These are phyloP conservation scores for Magallana nippona DNA, from an alignment of 2,888 invertebrate species.

Conservation along the genomic window DNA sequence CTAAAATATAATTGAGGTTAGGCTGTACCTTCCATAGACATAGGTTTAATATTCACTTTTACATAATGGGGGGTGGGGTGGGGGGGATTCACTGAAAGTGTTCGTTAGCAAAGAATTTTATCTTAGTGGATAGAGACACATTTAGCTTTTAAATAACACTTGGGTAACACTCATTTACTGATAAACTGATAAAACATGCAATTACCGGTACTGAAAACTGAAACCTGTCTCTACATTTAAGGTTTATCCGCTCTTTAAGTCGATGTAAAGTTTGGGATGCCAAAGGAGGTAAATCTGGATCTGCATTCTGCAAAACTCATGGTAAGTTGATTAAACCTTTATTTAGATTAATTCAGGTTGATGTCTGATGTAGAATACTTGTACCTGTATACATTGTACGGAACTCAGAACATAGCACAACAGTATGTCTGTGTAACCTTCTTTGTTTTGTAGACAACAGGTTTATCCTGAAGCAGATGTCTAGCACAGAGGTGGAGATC, in stretches of 20 bases:
- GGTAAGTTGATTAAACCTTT: slow-evolving; percentile 79
- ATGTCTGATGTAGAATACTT: background rate
- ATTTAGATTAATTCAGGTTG: background rate
- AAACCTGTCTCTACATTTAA: slow-evolving; percentile 56
- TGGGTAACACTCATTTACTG: too few species aligned
- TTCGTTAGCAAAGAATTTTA: too few species aligned
- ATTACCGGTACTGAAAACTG: background rate
- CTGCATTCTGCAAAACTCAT: slow-evolving; percentile 95
- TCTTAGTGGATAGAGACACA: too few species aligned
- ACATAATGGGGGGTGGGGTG: too few species aligned
- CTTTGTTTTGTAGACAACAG: slow-evolving; percentile 86
- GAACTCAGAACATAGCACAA: too few species aligned
- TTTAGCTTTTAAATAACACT: too few species aligned
- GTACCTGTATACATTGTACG: background rate
- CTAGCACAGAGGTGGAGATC: slow-evolving; percentile 92
- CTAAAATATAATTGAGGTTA: too few species aligned
- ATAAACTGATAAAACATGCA: background rate
- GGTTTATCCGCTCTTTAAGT: slow-evolving; percentile 78
- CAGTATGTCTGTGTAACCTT: background rate
- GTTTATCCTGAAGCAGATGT: slow-evolving; percentile 97
- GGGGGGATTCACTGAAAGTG: too few species aligned
- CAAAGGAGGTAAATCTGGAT: slow-evolving; percentile 97
- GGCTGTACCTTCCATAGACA: too few species aligned
- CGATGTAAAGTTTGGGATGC: slow-evolving; percentile 83
- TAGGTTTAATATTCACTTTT: too few species aligned